Base-by-base conservation (phyloP, 2,888 invertebrate species). In the Latrodectus hesperus region DNA sequence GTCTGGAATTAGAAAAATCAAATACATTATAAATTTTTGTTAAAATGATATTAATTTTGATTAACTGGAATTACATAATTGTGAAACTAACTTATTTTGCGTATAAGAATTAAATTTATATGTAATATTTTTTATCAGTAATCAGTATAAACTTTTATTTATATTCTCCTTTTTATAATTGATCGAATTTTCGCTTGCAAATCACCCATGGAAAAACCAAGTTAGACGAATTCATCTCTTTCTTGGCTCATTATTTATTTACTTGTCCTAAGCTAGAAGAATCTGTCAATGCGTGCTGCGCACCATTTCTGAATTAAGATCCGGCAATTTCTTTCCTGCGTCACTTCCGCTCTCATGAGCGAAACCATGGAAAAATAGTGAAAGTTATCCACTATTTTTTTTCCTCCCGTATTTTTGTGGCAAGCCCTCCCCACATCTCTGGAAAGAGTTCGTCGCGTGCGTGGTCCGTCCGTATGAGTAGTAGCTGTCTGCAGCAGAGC, bases 301-400 rank as follows among this genome's bases (percentile, higher is more conserved):
- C 81, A 68, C 86, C 77, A 87, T 87, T 81, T 87, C 86, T 60
- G 81, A 84, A 84, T 78, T 77, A 72, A 78, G 77, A 49, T 17
- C 12, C 22, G 22, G 9, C 55, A 67, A 51, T 51, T 49, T 67
- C 16, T 53, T 70, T 64, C 22, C 14, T 38, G 10, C 11, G 26
- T 49, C 49, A 11, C 26, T 53, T 17, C 53, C 11, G 10, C 55
- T 71, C 22, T 38, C 53, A 53, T 52, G 38, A 70, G 22, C 70
- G 17, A 17, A n/a, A n/a, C 26, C 9, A 9, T 14, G 16, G 26
- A 14, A 70, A 26, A 70, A 26, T 26, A 70, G 38, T 16, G 70
- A 70, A 17, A 17, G 14, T 51, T 38, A 26, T 9, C 60, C 53
- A 14, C 74, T 12, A 22, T 53, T 52, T 74, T 74, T 52, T 22